A percentile compares a stretch with the other conserved stretches of the same genome.
Evolutionary conservation across 1,140 invertebrate genomes (phyloP).

Genomic region (Aphaenogaster floridana): DNA sequence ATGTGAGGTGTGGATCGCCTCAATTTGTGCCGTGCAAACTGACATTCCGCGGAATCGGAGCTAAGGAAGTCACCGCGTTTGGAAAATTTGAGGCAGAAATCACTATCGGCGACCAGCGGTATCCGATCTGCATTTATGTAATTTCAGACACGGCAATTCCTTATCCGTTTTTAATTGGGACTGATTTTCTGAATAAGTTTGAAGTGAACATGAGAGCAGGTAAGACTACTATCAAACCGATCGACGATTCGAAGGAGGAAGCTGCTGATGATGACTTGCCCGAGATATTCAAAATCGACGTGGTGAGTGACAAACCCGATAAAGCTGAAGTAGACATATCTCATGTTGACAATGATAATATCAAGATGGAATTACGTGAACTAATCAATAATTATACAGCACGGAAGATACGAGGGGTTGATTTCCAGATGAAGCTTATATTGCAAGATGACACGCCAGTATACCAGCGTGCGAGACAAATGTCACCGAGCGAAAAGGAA

Average conservation of each 20-base stretch:
- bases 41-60: not conserved
- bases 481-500: conserved; percentile 51
- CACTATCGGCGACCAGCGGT: not conserved
- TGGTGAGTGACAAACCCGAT: not conserved
- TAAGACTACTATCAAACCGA: not conserved
- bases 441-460: conserved; percentile 57
- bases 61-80: not conserved
- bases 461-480: conserved; percentile 45
- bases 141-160: not conserved
- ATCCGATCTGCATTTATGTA: not conserved
- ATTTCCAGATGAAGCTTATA: conserved; percentile 50
- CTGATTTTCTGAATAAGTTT: not conserved
- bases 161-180: not conserved
- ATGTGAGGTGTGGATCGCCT: not conserved
- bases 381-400: not conserved
- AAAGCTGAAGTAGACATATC: not conserved
- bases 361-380: not conserved
- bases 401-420: not conserved
- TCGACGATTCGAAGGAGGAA: not conserved
- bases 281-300: not conserved
- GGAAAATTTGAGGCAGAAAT: not conserved
- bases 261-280: not conserved
- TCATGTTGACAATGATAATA: not conserved
- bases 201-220: not conserved
- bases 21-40: not conserved